These are phyloP conservation scores for Heliothis subflexa DNA, from an alignment of 1,140 invertebrate species.

Conservation along the genomic window DNA sequence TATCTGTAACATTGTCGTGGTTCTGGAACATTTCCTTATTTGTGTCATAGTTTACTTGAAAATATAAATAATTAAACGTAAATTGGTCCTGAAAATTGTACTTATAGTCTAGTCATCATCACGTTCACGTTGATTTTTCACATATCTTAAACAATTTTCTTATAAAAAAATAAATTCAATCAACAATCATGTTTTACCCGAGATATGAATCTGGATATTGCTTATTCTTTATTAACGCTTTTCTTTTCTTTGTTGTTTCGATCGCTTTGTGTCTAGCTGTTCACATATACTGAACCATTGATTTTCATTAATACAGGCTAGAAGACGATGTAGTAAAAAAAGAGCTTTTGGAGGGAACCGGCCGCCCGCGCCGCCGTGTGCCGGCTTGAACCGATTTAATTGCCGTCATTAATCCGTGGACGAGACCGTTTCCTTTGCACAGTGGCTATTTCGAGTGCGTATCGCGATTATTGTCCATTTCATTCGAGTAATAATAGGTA, in stretches of 20 bases:
- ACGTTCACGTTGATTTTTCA: no score
- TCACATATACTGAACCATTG: slow-evolving; percentile 50
- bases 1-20: no score
- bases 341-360: slow-evolving; percentile 55
- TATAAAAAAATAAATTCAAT: background rate
- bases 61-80: no score
- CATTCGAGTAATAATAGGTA: slow-evolving; percentile 27
- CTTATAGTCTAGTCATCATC: no score
- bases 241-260: no score
- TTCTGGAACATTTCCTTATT: no score
- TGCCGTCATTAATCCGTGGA: slow-evolving; percentile 71
- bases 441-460: slow-evolving; percentile 44
- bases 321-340: slow-evolving; percentile 61
- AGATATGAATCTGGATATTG: slow-evolving; percentile 7
- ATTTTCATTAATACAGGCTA: slow-evolving; percentile 66
- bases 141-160: background rate
- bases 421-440: slow-evolving; percentile 56
- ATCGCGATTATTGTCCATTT: slow-evolving; percentile 33
- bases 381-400: slow-evolving; percentile 72
- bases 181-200: background rate
- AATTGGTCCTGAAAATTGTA: no score
- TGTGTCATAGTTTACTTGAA: no score
- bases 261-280: slow-evolving; percentile 7
- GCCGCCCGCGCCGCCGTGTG: slow-evolving; percentile 28
- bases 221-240: slow-evolving; percentile 9